A percentile compares a stretch with the other conserved stretches of the same genome.
These are phyloP conservation scores for Ceraclea dissimilis DNA, from an alignment of 2,888 invertebrate species.

Conservation along the genomic window DNA sequence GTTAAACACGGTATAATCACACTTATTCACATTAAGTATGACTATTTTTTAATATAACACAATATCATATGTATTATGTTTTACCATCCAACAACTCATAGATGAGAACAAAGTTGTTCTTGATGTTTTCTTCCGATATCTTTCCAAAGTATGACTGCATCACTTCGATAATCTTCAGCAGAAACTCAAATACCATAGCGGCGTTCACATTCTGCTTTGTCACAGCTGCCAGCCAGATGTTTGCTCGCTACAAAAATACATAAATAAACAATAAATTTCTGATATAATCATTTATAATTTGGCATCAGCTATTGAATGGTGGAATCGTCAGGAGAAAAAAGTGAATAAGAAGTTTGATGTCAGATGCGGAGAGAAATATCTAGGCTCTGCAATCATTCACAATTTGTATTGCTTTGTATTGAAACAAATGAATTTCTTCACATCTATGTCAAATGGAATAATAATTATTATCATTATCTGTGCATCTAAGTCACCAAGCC, in stretches of 20 bases:
- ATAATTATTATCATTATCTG: no score
- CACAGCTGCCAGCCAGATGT: constrained; percentile 99
- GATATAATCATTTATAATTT: no score
- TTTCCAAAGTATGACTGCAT: constrained; percentile 99
- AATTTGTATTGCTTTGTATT: no score
- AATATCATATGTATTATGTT: not conserved
- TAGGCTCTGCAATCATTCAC: no score
- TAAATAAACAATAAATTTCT: no score
- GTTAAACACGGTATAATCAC: not conserved
- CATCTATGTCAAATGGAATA: no score
- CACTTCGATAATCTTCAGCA: constrained; percentile 94
- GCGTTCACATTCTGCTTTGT: constrained; percentile 99
- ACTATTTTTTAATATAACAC: not conserved
- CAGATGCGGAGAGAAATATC: no score
- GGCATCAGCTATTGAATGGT: not conserved
- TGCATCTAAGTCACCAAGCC: no score
- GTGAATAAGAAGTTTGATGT: no score
- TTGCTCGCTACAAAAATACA: constrained; percentile 70
- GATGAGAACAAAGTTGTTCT: constrained; percentile 99
- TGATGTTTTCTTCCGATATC: constrained; percentile 99
- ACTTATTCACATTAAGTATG: no score
- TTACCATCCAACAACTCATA: constrained; percentile 96
- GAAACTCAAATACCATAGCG: constrained; percentile 99
- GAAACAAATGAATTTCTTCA: no score
- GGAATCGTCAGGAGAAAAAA: not conserved